phyloP scores from a whole-genome alignment of 2,888 invertebrate genomes.

The Dimorphilus gyrociliatus region DNA sequence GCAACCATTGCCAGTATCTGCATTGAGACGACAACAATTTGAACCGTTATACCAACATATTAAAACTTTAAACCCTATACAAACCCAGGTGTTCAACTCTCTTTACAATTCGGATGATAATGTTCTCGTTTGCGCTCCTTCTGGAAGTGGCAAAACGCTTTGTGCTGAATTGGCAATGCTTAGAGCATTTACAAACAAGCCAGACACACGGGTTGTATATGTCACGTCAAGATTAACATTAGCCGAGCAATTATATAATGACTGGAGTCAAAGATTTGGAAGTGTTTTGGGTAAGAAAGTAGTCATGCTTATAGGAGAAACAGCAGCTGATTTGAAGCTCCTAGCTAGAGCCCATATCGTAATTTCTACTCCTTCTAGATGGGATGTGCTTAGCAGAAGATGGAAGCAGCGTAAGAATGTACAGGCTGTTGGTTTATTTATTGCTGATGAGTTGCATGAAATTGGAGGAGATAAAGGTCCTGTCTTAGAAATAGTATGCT shows the following conservation, averaged over 20 bases:
- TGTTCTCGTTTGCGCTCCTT: slow-evolving; percentile 58
- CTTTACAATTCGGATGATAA: slow-evolving; percentile 97
- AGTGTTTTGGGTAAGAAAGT: slow-evolving; percentile 52
- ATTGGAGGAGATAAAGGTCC: slow-evolving; percentile 48
- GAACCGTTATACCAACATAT: slow-evolving; percentile 75
- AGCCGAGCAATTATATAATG: slow-evolving; percentile 59
- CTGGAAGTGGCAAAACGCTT: slow-evolving; percentile 56
- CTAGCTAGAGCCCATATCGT: slow-evolving; percentile 59
- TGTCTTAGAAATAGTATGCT: slow-evolving; percentile 75
- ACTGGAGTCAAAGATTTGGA: slow-evolving; percentile 79
- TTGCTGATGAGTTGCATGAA: slow-evolving; percentile 82
- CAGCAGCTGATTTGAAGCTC: slow-evolving; percentile 84
- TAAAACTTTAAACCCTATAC: slow-evolving; percentile 92
- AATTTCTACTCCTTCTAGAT: slow-evolving; percentile 88
- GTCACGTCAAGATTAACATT: slow-evolving; percentile 75
- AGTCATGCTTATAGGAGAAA: slow-evolving; percentile 86
- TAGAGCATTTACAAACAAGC: slow-evolving; percentile 45
- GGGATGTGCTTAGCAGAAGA: slow-evolving; percentile 91
- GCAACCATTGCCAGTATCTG: slow-evolving; percentile 80
- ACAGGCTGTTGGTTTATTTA: slow-evolving; percentile 84
- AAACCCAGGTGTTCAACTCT: slow-evolving; percentile 96
- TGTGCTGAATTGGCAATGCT: slow-evolving; percentile 90
- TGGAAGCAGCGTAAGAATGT: slow-evolving; percentile 99
- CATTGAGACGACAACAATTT: slow-evolving; percentile 66
- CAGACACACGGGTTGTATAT: slow-evolving; percentile 65